These are phyloP conservation scores for Dinothrombium tinctorium DNA, from an alignment of 1,140 invertebrate genomes.

Conservation along the genomic window DNA sequence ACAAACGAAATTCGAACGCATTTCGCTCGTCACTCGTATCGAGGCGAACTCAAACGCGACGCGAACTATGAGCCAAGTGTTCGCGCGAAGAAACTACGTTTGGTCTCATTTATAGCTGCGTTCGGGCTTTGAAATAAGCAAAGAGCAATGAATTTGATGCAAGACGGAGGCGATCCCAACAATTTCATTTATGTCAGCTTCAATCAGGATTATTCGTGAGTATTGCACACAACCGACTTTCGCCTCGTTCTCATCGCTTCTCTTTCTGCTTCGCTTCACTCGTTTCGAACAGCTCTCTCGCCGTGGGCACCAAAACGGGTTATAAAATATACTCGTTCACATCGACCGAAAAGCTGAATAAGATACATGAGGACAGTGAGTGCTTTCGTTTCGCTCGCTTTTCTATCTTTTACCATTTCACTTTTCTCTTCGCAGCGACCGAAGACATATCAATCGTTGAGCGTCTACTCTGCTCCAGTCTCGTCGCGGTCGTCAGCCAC, in stretches of 20 bases:
- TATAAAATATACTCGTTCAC: slow-evolving; percentile 66
- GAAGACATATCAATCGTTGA: slow-evolving; percentile 86
- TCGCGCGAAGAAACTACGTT: too few species aligned
- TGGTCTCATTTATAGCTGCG: too few species aligned
- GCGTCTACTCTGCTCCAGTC: slow-evolving; percentile 79
- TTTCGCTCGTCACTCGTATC: too few species aligned
- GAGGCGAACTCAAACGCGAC: too few species aligned
- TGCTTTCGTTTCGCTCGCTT: slow-evolving; percentile 6
- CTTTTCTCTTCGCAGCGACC: slow-evolving; percentile 27
- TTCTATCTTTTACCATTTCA: background rate
- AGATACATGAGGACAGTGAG: slow-evolving; percentile 58
- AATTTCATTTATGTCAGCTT: slow-evolving; percentile 1
- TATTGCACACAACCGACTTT: too few species aligned
- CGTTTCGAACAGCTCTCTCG: slow-evolving; percentile 81
- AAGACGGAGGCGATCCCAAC: background rate
- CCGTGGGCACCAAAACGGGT: slow-evolving; percentile 64
- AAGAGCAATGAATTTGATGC: background rate
- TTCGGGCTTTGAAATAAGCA: too few species aligned
- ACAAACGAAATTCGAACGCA: too few species aligned
- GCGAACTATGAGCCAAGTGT: too few species aligned
- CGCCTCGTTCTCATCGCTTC: background rate
- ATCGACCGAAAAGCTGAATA: slow-evolving; percentile 57
- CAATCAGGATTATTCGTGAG: slow-evolving; percentile 1
- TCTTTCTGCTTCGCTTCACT: too few species aligned
- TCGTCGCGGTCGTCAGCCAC: slow-evolving; percentile 80